These are phyloP conservation scores for Diadema setosum DNA, from an alignment of 35 echinoderm and acorn worm species.

Conservation along the genomic window DNA sequence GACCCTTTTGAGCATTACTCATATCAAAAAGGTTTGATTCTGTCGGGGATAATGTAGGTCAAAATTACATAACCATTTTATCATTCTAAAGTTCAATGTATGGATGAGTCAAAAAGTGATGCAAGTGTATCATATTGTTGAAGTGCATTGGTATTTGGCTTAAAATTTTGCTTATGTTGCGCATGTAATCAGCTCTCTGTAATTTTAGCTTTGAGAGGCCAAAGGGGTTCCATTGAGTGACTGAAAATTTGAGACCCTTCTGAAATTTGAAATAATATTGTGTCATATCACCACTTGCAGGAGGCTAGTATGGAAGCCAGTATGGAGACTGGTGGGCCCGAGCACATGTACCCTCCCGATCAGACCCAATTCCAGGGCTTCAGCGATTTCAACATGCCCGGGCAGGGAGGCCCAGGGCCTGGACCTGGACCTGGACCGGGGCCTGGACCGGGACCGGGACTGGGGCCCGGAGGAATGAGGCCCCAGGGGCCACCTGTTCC, in stretches of 20 bases:
- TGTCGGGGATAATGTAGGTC: too few relatives aligned
- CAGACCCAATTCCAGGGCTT: background rate
- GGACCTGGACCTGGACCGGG: background rate
- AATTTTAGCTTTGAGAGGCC: too few relatives aligned
- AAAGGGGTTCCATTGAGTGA: too few relatives aligned
- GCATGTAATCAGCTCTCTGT: background rate
- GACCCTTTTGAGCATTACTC: too few relatives aligned
- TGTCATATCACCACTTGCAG: background rate
- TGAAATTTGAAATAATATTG: background rate
- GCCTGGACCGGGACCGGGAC: background rate
- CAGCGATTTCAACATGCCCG: background rate
- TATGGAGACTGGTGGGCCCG: background rate
- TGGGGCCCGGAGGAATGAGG: background rate
- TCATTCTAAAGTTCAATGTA: too few relatives aligned
- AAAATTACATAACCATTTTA: too few relatives aligned
- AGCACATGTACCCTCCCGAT: background rate
- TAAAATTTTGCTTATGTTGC: background rate
- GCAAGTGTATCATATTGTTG: background rate
- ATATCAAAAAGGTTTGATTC: too few relatives aligned
- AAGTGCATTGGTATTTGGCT: background rate
- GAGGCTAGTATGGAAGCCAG: background rate
- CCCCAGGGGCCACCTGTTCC: background rate
- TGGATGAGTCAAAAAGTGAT: too few relatives aligned
- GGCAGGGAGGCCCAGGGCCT: background rate
- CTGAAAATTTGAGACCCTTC: background rate